A percentile compares a stretch with the other conserved stretches of the same genome.
Evolutionary conservation across 1,140 invertebrate genomes (phyloP).

Genomic region (Palaemon carinicauda): DNA sequence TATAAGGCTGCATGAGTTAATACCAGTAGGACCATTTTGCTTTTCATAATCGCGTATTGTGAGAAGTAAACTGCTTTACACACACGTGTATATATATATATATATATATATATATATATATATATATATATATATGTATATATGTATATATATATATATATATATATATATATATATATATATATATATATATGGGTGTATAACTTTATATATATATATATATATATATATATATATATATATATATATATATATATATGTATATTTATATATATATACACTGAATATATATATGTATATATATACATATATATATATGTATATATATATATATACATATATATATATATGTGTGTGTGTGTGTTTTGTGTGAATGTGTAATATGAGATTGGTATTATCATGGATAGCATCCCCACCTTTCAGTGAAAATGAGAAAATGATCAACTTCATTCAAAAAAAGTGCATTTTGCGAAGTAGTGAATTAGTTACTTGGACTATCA

Average conservation of each 20-base stretch:
- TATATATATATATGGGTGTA: not conserved
- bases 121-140: not conserved
- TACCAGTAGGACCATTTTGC: too few relatives aligned
- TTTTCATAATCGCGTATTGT: too few relatives aligned
- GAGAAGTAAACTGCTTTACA: too few relatives aligned
- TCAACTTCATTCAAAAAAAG: too few relatives aligned
- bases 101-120: not conserved
- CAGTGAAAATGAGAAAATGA: too few relatives aligned
- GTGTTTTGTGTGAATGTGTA: too few relatives aligned
- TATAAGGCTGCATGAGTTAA: too few relatives aligned
- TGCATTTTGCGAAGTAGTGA: too few relatives aligned
- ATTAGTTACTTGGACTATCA: too few relatives aligned
- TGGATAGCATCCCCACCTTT: too few relatives aligned
- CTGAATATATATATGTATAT: not conserved
- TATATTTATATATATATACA: not conserved
- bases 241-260: not conserved
- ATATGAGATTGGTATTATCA: too few relatives aligned
- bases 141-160: not conserved
- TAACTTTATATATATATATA: not conserved
- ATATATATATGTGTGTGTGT: not conserved
- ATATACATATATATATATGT: not conserved
- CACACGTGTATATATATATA: too few relatives aligned
- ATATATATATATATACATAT: not conserved
- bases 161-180: not conserved
- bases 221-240: not conserved